phyloP scores from a whole-genome alignment of 1,140 invertebrate species.

The Bombus fervidus region DNA sequence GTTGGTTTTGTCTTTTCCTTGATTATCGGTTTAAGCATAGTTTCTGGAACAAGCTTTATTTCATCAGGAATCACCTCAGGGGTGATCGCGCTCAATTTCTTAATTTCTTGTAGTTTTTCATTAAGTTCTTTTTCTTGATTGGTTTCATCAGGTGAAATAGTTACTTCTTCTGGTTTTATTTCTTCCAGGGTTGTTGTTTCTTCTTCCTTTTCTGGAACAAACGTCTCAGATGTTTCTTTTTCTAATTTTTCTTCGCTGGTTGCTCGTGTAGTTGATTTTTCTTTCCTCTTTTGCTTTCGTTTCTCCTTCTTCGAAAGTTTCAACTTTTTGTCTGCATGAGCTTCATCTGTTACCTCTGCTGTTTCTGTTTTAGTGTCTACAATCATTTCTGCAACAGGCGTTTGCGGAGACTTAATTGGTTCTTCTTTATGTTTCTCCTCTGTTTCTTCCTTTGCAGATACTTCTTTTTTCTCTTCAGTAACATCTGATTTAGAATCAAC shows the following conservation, averaged over 20 bases:
- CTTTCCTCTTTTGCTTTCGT: constrained; percentile 50
- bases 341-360: background rate
- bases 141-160: background rate
- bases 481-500: background rate
- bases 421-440: constrained; percentile 3
- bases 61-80: background rate
- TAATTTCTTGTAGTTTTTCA: background rate
- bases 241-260: constrained; percentile 16
- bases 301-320: constrained; percentile 43
- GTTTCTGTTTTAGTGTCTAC: background rate
- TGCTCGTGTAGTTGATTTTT: background rate
- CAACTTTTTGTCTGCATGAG: background rate
- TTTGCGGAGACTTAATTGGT: background rate
- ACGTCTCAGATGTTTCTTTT: background rate
- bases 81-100: background rate
- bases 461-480: background rate
- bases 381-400: background rate
- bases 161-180: background rate
- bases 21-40: background rate
- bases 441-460: constrained; percentile 29
- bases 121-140: background rate
- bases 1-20: constrained; percentile 30
- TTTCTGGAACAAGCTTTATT: constrained; percentile 29
- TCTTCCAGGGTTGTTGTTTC: background rate
- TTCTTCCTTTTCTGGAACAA: background rate